Base-by-base conservation (phyloP, 2,797 vertebrate species). In the Phrynocephalus forsythii region DNA sequence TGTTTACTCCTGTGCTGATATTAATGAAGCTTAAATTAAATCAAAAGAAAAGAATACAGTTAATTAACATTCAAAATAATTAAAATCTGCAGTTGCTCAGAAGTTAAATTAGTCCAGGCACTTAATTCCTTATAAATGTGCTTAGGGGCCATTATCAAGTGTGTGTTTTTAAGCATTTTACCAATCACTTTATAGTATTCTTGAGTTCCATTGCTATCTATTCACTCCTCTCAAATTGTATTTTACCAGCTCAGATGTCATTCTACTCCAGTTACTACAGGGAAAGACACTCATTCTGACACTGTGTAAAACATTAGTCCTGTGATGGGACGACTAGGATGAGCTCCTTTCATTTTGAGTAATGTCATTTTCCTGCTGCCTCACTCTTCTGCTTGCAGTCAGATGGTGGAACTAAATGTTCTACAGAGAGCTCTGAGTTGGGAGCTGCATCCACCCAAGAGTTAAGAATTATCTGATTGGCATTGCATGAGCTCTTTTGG, bases 101-200 rank as follows among this genome's bases (percentile, higher is more conserved):
- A 69, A 71, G 44, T n/a, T 50, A 7, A 28, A n/a, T 24, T 69
- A 71, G 71, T 50, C 50, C 44, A 71, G 44, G 16, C 63, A 18
- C 9, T 30, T 71, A 52, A 48, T 71, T 71, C 9, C 67, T 83
- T 44, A 48, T 50, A 20, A 63, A 63, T 63, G 60, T 63, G 60
- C 15, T 16, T 63, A 48, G 26, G 26, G 6, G 38, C 7, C 28
- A 82, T n/a, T 44, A 69, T 52, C 26, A 48, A 26, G 26, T 5
- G 7, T 50, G 66, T 28, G 52, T 82, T 82, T 63, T 82, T 71
- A 48, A 82, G 38, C 26, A 69, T 18, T n/a, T 82, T 82, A 82
- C 11, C 38, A 7, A 69, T 69, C 24, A n/a, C 38, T 68, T 82
- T 28, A 13, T 11, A 82, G 28, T 68, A 18, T 33, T 80, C n/a